phyloP scores from a whole-genome alignment of 2,113 vertebrate genomes.

The Rafetus swinhoei region DNA sequence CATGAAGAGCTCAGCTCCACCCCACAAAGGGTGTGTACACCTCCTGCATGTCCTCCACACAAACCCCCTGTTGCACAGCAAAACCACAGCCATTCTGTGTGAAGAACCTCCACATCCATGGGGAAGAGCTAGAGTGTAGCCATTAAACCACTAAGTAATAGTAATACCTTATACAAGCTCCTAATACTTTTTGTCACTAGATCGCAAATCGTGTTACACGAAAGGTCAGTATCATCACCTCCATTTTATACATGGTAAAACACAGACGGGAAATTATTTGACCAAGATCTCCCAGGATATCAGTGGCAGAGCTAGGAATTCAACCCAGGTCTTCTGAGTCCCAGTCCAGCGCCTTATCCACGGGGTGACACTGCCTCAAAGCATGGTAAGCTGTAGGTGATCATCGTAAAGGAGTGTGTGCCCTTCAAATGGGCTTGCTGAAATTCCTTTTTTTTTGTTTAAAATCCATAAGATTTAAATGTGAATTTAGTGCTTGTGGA shows the following conservation, averaged over 20 bases:
- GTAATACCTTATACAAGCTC: background rate
- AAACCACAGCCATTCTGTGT: background rate
- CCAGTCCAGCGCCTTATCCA: background rate
- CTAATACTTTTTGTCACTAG: background rate
- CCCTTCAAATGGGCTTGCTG: background rate
- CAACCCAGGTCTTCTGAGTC: background rate
- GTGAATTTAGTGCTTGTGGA: background rate
- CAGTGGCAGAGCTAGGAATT: background rate
- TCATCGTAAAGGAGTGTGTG: background rate
- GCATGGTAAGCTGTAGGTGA: background rate
- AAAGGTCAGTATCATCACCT: background rate
- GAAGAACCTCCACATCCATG: background rate
- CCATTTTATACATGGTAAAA: background rate
- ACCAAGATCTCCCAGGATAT: background rate
- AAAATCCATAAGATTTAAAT: background rate
- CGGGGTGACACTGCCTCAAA: background rate
- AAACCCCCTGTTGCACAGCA: too few species aligned
- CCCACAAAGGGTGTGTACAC: background rate
- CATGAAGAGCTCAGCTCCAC: background rate
- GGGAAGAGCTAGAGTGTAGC: background rate
- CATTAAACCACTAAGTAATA: background rate
- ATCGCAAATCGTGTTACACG: background rate
- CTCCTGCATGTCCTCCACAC: background rate
- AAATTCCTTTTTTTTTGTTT: background rate
- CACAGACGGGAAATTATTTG: background rate